These are phyloP conservation scores for Notodonta ziczac DNA, from an alignment of 2,888 invertebrate genomes.

Conservation along the genomic window DNA sequence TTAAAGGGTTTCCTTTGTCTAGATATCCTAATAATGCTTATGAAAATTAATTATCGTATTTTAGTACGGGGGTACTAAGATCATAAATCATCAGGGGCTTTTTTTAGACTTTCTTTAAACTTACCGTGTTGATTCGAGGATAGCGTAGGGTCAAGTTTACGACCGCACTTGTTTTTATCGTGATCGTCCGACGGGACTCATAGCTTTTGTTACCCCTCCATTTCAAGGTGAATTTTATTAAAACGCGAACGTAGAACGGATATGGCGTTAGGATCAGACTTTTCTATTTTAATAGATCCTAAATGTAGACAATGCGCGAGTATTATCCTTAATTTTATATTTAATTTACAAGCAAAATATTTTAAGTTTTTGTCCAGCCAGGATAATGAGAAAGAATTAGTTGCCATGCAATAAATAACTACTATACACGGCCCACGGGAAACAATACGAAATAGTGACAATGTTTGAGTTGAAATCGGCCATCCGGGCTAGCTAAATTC, in stretches of 20 bases:
- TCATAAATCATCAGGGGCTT: not conserved
- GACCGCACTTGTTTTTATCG: slow-evolving; percentile 75
- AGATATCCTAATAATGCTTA: too few species aligned
- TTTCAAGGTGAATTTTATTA: slow-evolving; percentile 71
- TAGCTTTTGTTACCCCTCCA: slow-evolving; percentile 64
- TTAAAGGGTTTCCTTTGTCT: too few species aligned
- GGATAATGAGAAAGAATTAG: too few species aligned
- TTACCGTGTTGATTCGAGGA: slow-evolving; percentile 73
- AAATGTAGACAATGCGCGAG: not conserved
- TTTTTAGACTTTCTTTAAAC: slow-evolving; percentile 17
- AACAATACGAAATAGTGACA: too few species aligned
- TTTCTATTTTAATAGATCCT: not conserved
- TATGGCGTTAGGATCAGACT: slow-evolving; percentile 9
- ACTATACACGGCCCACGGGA: too few species aligned
- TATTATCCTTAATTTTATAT: too few species aligned
- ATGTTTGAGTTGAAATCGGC: too few species aligned
- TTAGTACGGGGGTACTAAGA: not conserved
- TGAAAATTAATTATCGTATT: too few species aligned
- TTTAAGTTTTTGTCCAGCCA: too few species aligned
- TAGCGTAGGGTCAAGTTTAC: slow-evolving; percentile 77
- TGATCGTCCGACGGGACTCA: slow-evolving; percentile 69
- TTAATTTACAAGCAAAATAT: too few species aligned
- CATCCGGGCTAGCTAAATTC: too few species aligned
- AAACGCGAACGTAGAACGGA: slow-evolving; percentile 64
- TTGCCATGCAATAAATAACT: too few species aligned